These are phyloP conservation scores for Drosophila oshimai DNA, from an alignment of 1,140 invertebrate species.

Conservation along the genomic window DNA sequence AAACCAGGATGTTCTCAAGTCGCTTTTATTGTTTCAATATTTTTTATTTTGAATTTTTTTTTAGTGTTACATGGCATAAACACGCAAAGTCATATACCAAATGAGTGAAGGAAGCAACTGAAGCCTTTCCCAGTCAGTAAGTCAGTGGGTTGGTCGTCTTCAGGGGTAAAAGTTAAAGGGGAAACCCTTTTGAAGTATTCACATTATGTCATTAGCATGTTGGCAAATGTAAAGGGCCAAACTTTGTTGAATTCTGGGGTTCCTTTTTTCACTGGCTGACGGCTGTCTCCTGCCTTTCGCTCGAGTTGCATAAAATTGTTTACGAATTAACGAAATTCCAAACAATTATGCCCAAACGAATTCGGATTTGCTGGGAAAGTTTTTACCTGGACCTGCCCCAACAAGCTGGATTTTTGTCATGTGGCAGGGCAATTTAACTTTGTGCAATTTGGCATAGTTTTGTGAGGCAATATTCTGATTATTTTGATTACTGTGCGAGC, in stretches of 20 bases:
- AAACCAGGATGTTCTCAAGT: conserved; percentile 3
- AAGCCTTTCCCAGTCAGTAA: conserved; percentile 40
- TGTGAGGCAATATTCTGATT: conserved; percentile 46
- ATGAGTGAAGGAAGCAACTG: conserved; percentile 9
- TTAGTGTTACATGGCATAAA: conserved; percentile 35
- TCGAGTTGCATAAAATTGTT: conserved; percentile 54
- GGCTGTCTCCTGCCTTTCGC: conserved; percentile 15
- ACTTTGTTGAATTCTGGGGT: conserved; percentile 38
- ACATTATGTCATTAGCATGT: conserved; percentile 81
- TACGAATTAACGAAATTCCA: conserved; percentile 77
- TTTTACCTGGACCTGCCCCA: conserved; percentile 49
- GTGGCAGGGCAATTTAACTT: conserved; percentile 55
- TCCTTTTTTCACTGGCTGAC: background rate
- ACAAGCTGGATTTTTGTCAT: conserved; percentile 28
- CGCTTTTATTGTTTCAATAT: background rate
- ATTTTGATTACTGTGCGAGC: conserved; percentile 22
- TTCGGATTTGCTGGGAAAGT: conserved; percentile 15
- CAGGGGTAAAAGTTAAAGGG: conserved; percentile 10
- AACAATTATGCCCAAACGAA: conserved; percentile 68
- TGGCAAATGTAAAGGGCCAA: conserved; percentile 68
- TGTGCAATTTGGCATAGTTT: conserved; percentile 49
- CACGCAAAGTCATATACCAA: conserved; percentile 55
- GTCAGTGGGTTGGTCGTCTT: conserved; percentile 18
- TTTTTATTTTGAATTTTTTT: conserved; percentile 9
- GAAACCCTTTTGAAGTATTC: conserved; percentile 67